A percentile compares a stretch with the other conserved stretches of the same genome.
These are phyloP conservation scores for Pygmarrhopalites habei DNA, from an alignment of 1,140 invertebrate genomes.

Conservation along the genomic window DNA sequence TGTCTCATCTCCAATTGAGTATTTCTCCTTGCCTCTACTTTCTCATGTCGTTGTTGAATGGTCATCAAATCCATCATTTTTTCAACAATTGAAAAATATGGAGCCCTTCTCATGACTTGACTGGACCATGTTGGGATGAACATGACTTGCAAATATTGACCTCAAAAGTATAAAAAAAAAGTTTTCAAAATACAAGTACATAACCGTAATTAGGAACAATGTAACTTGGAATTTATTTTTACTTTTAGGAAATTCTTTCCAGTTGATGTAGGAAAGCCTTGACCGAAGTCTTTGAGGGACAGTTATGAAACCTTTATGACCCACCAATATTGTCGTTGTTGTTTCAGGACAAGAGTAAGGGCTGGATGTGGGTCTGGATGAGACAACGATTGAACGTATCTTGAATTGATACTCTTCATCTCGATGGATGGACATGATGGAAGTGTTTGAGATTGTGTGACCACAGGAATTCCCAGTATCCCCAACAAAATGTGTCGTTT, in stretches of 20 bases:
- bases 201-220: not conserved
- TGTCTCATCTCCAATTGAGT: not conserved
- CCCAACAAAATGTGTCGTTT: not conserved
- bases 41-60: slow-evolving; percentile 4
- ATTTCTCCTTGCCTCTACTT: not conserved
- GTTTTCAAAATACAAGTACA: not conserved
- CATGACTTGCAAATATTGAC: not conserved
- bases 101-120: not conserved
- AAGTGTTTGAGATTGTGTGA: too few species aligned
- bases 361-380: too few species aligned
- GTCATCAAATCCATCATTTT: slow-evolving; percentile 8
- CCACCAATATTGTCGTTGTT: not conserved
- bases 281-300: not conserved
- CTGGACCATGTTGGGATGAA: not conserved
- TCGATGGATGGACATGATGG: too few species aligned
- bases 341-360: too few species aligned
- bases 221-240: not conserved
- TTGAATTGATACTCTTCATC: too few species aligned
- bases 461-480: not conserved
- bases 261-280: not conserved
- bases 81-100: not conserved
- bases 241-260: not conserved
- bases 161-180: not conserved
- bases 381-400: too few species aligned
- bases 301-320: not conserved